Conservation (phyloP, 2,797 vertebrate genomes). For the Coregonus sp. region DNA sequence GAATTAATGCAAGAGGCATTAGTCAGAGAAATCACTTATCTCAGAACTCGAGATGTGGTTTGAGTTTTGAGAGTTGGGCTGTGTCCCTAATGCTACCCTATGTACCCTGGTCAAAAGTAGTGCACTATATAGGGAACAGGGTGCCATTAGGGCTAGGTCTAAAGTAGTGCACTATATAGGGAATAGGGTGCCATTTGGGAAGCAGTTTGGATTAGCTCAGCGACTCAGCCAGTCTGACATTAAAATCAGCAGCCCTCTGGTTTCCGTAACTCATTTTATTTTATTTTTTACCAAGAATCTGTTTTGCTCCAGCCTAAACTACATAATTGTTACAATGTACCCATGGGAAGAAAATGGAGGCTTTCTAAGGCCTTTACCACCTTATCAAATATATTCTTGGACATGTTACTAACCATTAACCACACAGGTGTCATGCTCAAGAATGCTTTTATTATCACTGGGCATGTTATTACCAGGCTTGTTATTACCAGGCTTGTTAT, state of each 20-base stretch:
- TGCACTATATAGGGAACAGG: no score
- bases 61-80: background rate
- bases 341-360: background rate
- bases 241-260: background rate
- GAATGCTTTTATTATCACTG: background rate
- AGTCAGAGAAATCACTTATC: constrained; percentile 29
- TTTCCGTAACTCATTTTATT: constrained; percentile 29
- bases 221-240: no score
- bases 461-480: background rate
- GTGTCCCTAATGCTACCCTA: no score
- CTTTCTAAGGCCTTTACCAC: background rate
- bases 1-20: no score
- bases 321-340: background rate
- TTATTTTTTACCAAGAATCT: constrained; percentile 46
- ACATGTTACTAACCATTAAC: background rate
- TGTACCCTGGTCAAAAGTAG: no score
- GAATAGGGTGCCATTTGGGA: no score
- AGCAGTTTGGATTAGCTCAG: no score
- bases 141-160: no score
- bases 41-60: constrained; percentile 32
- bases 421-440: background rate
- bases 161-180: no score
- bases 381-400: no score
- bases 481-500: no score
- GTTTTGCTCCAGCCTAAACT: constrained; percentile 32